These are phyloP conservation scores for Cecidostiba fungosa DNA, from an alignment of 2,888 invertebrate genomes.

Conservation along the genomic window DNA sequence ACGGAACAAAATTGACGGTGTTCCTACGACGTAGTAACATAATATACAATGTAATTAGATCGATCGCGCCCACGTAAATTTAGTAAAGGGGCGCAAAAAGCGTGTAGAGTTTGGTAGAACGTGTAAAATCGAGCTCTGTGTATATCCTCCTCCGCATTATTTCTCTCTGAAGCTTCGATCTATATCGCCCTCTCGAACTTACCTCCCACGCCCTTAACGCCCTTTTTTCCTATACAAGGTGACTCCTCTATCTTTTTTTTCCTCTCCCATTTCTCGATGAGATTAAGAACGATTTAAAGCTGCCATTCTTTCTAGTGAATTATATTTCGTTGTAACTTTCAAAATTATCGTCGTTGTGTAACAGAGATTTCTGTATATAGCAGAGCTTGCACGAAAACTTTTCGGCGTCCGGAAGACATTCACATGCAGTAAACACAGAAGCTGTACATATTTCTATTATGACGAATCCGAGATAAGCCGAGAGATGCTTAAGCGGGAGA, in stretches of 20 bases:
- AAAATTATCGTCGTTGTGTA: not conserved
- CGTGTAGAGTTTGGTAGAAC: not conserved
- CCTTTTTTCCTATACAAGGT: not conserved
- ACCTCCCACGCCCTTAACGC: conserved; percentile 6
- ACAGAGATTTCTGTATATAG: not conserved
- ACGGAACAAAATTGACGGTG: not conserved
- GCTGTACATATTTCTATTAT: not conserved
- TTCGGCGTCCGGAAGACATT: not conserved
- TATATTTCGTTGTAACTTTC: not conserved
- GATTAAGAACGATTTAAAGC: conserved; percentile 26
- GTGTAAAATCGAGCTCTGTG: not conserved
- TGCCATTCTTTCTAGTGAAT: not conserved
- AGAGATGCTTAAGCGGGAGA: conserved; percentile 18
- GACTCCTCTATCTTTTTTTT: not conserved
- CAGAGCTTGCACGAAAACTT: not conserved
- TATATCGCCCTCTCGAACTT: conserved; percentile 40
- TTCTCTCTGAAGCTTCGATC: conserved; percentile 9
- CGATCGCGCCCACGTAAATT: not conserved
- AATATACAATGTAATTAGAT: not conserved
- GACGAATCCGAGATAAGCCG: conserved; percentile 37
- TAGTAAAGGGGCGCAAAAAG: not conserved
- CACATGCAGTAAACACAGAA: not conserved
- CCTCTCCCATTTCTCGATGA: not conserved
- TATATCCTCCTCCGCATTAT: not conserved
- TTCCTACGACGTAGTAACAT: not conserved